Evolutionary conservation across 2,113 vertebrate genomes (phyloP), one percentile per base, ranked within the genome.

Genomic region (Petaurus breviceps): DNA sequence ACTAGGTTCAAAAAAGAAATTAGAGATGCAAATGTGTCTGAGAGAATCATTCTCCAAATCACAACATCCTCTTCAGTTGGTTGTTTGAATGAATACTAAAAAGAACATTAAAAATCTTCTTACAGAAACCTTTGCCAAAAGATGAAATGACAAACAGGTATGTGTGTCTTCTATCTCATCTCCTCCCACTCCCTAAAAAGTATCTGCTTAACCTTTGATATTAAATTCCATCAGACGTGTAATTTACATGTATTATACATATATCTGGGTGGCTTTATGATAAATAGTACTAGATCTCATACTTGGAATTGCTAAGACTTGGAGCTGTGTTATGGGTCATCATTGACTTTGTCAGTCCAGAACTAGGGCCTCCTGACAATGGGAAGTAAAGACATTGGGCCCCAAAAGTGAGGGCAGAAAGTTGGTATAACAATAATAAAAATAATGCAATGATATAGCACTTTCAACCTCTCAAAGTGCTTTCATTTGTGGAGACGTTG

Each of bases 21-120:
- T 98, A 98, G 97, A 94, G 97, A 98, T 98, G 97, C 97, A 98
- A 98, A 97, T 98, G 98, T 98, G 98, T 97, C 98, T 98, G 96
- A 97, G 98, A 98, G 98, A 98, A 98, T 98, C 97, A 98, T 98
- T 98, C 98, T 97, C 96, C 98, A 98, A 98, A 98, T 98, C 98
- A 98, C 97, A 98, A 95, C 95, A 98, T 98, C 98, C 98, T 98
- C 98, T 98, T 98, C 95, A 98, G 98, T 97, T 95, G 90, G 97
- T 98, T 97, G 95, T 98, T 97, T 98, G 98, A 98, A 94, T 97
- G 98, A 98, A 98, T 98, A 98, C 95, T 96, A 98, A 98, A 98
- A 98, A 98, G 97, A 98, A 96, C 97, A 96, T 98, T 98, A 96
- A 98, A 97, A 97, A 16, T 25, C 90, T 98, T 26, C 90, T 91